Percentiles rank a stretch among this genome's conserved stretches.
Conservation (phyloP, 2,797 vertebrate genomes). For the Stomatorhinus walkeri region DNA sequence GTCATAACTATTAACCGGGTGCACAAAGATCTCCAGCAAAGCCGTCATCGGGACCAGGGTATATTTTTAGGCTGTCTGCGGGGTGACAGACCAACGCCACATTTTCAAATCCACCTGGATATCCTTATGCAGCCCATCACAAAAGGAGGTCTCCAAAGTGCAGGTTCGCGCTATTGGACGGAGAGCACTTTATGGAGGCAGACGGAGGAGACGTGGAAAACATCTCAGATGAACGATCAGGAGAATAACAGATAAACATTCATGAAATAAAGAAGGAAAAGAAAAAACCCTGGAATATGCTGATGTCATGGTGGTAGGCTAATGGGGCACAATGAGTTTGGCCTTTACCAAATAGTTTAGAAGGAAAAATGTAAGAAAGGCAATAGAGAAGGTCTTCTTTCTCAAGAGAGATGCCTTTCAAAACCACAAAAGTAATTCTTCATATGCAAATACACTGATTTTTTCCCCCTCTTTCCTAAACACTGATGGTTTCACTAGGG, state of each 20-base stretch:
- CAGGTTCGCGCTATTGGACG: background rate
- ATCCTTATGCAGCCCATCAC: background rate
- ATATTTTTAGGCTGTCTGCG: background rate
- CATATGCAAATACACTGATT: constrained; percentile 28
- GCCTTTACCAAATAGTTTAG: background rate
- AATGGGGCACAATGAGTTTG: background rate
- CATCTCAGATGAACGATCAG: background rate
- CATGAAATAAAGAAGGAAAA: background rate
- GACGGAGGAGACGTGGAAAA: background rate
- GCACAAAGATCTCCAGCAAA: background rate
- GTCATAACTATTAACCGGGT: background rate
- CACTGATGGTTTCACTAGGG: constrained; percentile 17
- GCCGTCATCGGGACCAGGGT: background rate
- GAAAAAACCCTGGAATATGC: background rate
- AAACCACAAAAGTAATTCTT: constrained; percentile 39
- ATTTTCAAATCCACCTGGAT: background rate
- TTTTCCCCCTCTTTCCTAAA: background rate
- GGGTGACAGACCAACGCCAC: background rate
- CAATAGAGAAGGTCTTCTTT: constrained; percentile 1
- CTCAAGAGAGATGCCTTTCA: constrained; percentile 19
- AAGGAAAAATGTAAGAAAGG: background rate
- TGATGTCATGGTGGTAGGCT: background rate
- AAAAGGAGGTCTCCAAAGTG: background rate
- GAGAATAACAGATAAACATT: background rate
- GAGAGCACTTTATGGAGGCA: too few relatives aligned